phyloP scores from a whole-genome alignment of 2,888 invertebrate species.

The Prosopocoilus inquinatus region DNA sequence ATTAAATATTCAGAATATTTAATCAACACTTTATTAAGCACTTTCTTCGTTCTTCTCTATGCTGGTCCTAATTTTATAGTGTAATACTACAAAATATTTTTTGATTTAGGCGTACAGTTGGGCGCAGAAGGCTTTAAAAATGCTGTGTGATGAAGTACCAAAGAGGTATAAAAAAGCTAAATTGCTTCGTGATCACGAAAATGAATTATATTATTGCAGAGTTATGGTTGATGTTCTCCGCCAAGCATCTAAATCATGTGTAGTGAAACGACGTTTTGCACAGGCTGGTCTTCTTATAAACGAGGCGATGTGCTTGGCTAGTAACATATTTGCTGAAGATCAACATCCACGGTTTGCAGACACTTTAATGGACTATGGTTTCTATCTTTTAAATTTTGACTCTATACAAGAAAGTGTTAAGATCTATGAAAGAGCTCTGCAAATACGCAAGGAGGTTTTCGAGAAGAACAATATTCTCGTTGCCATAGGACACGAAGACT shows the following conservation, averaged over 20 bases:
- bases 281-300: constrained; percentile 80
- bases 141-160: constrained; percentile 63
- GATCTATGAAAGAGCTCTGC: constrained; percentile 75
- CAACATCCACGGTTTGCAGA: constrained; percentile 83
- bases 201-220: constrained; percentile 45
- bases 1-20: too few species aligned
- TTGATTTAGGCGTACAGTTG: constrained; percentile 63
- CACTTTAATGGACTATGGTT: constrained; percentile 84
- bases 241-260: constrained; percentile 86
- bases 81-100: constrained; percentile 11
- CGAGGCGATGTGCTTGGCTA: constrained; percentile 74
- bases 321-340: constrained; percentile 57
- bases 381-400: constrained; percentile 87
- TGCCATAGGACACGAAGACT: constrained; percentile 86
- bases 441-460: constrained; percentile 73
- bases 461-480: constrained; percentile 83
- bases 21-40: too few species aligned
- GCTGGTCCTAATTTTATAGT: too few species aligned
- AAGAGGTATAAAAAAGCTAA: constrained; percentile 51
- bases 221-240: constrained; percentile 79
- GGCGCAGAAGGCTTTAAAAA: constrained; percentile 72
- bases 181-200: not conserved
- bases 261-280: constrained; percentile 81
- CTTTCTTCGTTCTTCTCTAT: too few species aligned
- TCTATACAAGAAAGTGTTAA: constrained; percentile 80